Evolutionary conservation across 2,797 vertebrate species (phyloP), one percentile per base, ranked within the genome.

Genomic region (Gallinago solitaria): DNA sequence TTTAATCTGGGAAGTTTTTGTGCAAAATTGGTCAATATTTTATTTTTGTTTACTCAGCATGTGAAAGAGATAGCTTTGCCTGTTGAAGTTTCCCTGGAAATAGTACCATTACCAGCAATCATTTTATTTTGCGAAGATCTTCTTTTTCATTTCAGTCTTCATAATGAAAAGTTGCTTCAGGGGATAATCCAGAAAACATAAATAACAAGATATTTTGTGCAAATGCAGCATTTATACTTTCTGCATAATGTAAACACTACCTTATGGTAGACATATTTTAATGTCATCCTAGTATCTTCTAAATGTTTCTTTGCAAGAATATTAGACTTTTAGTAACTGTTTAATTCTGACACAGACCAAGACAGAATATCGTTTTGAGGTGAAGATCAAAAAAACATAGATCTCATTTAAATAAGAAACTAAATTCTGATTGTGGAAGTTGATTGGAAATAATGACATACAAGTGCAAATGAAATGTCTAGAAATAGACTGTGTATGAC

Each of bases 81-180:
- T 70, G 35, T 80, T 95, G 61, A 90, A 65, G 33, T 87, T 94
- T 83, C 54, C 11, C 37, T 82, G 37, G 41, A 90, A 57, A 73
- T 83, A 89, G 54, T 24, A 16, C 12, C 21, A 43, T n/a, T 83
- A 81, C 61, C 65, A 96, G 79, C 45, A 94, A 48, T 84, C 39
- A 78, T 67, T 47, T 78, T 16, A 85, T 87, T 85, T 94, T 95
- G 91, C 70, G 91, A 91, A 93, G 35, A 86, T 63, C 21, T 28
- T 90, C 81, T 86, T 76, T 80, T 95, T 79, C 18, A 86, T 54
- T 93, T 95, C 68, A 91, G 48, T 81, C 54, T 59, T 92, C 70
- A 75, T 54, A 90, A 89, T 68, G 18, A 95, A 84, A 93, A 90
- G 11, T 27, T 96, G 59, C 33, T 94, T 92, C 73, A 87, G 51